phyloP scores from a whole-genome alignment of 2,797 vertebrate species.

The Onychomys leucogaster region DNA sequence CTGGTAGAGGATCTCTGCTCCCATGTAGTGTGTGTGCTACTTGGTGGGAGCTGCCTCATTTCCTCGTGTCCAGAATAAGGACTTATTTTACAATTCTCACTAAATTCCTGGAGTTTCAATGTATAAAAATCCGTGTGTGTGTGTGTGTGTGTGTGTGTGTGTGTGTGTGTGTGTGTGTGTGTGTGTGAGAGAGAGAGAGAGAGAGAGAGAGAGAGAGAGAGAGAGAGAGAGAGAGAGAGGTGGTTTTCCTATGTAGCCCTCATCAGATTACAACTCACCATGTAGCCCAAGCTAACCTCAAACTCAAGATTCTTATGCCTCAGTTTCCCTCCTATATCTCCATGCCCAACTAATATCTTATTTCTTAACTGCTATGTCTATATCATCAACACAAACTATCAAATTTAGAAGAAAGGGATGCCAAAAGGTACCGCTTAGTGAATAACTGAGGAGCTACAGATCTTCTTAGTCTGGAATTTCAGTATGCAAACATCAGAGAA shows the following conservation, averaged over 20 bases:
- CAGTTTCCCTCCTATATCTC: background rate
- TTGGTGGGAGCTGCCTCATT: background rate
- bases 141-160: background rate
- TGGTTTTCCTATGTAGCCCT: background rate
- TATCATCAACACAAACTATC: background rate
- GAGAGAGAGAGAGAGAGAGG: no score
- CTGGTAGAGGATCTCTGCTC: background rate
- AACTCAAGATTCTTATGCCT: background rate
- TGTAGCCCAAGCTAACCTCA: background rate
- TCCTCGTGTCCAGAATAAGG: conserved; percentile 18
- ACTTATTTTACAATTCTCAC: background rate
- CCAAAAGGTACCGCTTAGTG: background rate
- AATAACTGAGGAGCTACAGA: background rate
- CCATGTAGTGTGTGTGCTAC: background rate
- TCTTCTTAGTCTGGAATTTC: background rate
- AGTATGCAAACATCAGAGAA: background rate
- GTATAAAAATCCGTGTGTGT: background rate
- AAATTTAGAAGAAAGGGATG: background rate
- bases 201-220: no score
- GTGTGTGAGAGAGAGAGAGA: no score
- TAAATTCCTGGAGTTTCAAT: background rate
- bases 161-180: background rate
- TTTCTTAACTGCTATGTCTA: conserved; percentile 40
- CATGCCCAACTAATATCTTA: background rate
- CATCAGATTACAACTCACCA: background rate